These are phyloP conservation scores for Acleris cristana DNA, from an alignment of 2,888 invertebrate genomes.

Conservation along the genomic window DNA sequence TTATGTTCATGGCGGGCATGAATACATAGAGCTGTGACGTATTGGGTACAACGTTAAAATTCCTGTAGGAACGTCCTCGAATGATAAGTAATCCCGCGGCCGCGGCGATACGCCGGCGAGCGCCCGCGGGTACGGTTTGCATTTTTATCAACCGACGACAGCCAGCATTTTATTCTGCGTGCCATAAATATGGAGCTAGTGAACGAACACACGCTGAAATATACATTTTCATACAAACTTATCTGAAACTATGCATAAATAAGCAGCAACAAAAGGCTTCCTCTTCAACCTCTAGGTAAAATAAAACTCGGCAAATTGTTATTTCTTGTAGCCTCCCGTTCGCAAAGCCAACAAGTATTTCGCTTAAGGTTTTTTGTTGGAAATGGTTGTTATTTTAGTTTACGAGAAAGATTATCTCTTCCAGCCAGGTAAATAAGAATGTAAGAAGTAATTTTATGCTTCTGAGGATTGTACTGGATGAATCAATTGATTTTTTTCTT, in stretches of 20 bases:
- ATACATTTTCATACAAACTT: conserved; percentile 77
- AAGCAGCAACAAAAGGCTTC: conserved; percentile 65
- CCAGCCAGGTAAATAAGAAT: conserved; percentile 28
- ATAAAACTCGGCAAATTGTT: conserved; percentile 52
- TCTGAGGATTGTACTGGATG: conserved; percentile 5
- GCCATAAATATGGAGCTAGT: conserved; percentile 79
- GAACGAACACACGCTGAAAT: conserved; percentile 67
- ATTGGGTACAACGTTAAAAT: conserved; percentile 1
- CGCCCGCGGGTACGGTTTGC: conserved; percentile 76
- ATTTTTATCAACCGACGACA: conserved; percentile 80
- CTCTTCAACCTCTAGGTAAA: conserved; percentile 55
- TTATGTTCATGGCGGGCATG: too few relatives aligned
- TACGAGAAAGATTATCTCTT: conserved; percentile 40
- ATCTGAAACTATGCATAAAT: conserved; percentile 80
- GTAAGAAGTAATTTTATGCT: conserved; percentile 30
- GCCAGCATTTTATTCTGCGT: conserved; percentile 79
- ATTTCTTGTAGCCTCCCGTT: conserved; percentile 36
- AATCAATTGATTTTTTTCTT: background rate
- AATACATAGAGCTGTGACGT: background rate
- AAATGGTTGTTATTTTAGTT: conserved; percentile 47
- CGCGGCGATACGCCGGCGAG: conserved; percentile 36
- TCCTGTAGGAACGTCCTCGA: conserved; percentile 1
- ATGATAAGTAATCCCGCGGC: conserved; percentile 25
- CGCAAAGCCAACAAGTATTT: conserved; percentile 37
- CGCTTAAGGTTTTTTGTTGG: conserved; percentile 42